Evolutionary conservation across 2,797 vertebrate species (phyloP), one percentile per base, ranked within the genome.

Genomic region (Agapornis canus): DNA sequence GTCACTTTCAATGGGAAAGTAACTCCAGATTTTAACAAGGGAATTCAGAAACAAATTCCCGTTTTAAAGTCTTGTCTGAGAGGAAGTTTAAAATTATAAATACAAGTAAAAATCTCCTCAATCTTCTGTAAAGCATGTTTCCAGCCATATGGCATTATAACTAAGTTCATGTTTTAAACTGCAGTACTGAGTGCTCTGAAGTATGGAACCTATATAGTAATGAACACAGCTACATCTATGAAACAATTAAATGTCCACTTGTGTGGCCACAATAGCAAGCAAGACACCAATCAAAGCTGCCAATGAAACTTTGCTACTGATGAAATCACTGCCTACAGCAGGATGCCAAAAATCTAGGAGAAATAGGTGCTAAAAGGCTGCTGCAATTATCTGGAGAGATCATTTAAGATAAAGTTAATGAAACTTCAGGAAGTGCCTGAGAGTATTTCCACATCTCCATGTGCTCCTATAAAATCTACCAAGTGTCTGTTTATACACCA

Each of bases 371-470:
- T 80, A 63, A 89, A 91, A 4, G 4, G 60, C 37, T 6, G 2
- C 65, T 89, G 40, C 48, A 92, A 70, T 82, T 90, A 95, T 57
- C 26, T 87, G 63, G n/a, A 54, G 15, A 95, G 51, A 76, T 71
- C 47, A 75, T 35, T 35, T 43, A 66, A 39, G 35, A 83, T 54
- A 82, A 82, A 90, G 29, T 64, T 60, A 91, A 80, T 57, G 25
- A 77, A 82, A 82, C 8, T 77, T 95, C 78, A 71, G 32, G 31
- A 66, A 73, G 48, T 37, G 54, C 57, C 61, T 40, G 12, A 71
- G 45, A 89, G n/a, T 22, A 82, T 54, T 87, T 85, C 57, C 82
- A 8, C 20, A 68, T 45, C 29, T 71, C 13, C 42, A 51, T 6
- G 25, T 35, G 37, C 49, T 86, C 52, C 42, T 65, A 13, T 35